Percentiles rank a stretch among this genome's conserved stretches.
Evolutionary conservation across 1,140 invertebrate species (phyloP).

Genomic region (Lepidurus packardi): DNA sequence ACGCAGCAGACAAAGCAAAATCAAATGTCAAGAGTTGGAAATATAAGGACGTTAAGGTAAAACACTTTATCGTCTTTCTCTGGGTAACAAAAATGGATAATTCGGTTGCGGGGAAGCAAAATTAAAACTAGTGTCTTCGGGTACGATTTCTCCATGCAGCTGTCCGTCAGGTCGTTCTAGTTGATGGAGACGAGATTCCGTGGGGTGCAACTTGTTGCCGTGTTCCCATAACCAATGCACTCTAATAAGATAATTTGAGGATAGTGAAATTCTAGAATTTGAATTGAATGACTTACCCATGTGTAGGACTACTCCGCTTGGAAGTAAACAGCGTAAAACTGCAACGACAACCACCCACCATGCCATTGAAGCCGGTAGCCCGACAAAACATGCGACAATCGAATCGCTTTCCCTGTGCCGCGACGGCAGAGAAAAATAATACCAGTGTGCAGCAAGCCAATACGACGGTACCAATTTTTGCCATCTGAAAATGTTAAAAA

Average conservation of each 20-base stretch:
- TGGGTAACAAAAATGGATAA: background rate
- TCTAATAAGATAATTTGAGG: background rate
- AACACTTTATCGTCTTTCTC: background rate
- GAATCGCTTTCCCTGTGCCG: slow-evolving; percentile 38
- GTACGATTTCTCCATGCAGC: background rate
- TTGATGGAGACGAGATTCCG: background rate
- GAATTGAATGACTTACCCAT: slow-evolving; percentile 24
- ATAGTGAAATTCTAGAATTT: background rate
- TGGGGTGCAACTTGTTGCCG: background rate
- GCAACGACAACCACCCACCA: slow-evolving; percentile 42
- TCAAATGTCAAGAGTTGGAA: no score
- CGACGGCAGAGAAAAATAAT: slow-evolving; percentile 28
- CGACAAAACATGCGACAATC: slow-evolving; percentile 42
- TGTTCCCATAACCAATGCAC: background rate
- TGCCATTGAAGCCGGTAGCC: slow-evolving; percentile 40
- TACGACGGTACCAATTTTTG: slow-evolving; percentile 14
- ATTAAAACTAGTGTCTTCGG: background rate
- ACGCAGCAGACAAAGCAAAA: background rate
- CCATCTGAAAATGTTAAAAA: background rate
- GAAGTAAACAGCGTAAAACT: slow-evolving; percentile 42
- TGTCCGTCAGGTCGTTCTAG: background rate
- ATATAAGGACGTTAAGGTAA: background rate
- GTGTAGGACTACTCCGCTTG: slow-evolving; percentile 34
- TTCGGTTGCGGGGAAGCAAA: background rate
- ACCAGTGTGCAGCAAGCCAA: slow-evolving; percentile 31